Evolutionary conservation across 2,113 vertebrate genomes (phyloP).

Genomic region (Macquaria australasica): DNA sequence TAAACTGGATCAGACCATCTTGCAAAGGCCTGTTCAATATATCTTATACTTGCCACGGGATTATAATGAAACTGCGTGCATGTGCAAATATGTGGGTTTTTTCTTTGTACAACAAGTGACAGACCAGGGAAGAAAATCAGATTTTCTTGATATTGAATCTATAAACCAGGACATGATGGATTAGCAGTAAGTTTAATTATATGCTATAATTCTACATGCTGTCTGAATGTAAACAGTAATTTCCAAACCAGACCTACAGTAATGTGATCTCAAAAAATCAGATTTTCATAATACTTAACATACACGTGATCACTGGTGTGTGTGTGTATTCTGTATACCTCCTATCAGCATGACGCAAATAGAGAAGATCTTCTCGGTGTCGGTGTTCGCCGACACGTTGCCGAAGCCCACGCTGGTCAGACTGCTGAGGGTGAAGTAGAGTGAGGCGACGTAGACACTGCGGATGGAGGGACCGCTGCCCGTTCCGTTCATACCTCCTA

Average conservation of each 20-base stretch:
- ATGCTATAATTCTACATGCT: not conserved
- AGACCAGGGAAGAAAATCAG: not conserved
- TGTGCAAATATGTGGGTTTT: not conserved
- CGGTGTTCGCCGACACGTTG: slow-evolving; percentile 97
- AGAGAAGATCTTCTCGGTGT: slow-evolving; percentile 98
- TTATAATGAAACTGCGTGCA: not conserved
- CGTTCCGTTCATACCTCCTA: slow-evolving; percentile 84
- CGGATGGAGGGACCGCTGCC: slow-evolving; percentile 89
- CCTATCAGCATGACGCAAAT: slow-evolving; percentile 98
- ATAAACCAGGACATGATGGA: slow-evolving; percentile 2
- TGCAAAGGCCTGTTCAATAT: not conserved
- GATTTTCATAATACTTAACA: not conserved
- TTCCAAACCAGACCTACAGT: not conserved
- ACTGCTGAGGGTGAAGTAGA: slow-evolving; percentile 98
- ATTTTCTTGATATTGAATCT: not conserved
- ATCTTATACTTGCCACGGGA: not conserved
- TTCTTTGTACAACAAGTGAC: not conserved
- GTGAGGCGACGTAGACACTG: slow-evolving; percentile 95
- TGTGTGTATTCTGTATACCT: slow-evolving; percentile 78
- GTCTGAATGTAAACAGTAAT: not conserved
- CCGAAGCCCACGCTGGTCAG: slow-evolving; percentile 98
- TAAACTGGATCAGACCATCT: slow-evolving; percentile 37
- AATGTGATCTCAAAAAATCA: not conserved
- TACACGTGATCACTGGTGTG: not conserved
- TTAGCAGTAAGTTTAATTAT: not conserved